These are phyloP conservation scores for Sipha flava DNA, from an alignment of 1,140 invertebrate genomes.

Conservation along the genomic window DNA sequence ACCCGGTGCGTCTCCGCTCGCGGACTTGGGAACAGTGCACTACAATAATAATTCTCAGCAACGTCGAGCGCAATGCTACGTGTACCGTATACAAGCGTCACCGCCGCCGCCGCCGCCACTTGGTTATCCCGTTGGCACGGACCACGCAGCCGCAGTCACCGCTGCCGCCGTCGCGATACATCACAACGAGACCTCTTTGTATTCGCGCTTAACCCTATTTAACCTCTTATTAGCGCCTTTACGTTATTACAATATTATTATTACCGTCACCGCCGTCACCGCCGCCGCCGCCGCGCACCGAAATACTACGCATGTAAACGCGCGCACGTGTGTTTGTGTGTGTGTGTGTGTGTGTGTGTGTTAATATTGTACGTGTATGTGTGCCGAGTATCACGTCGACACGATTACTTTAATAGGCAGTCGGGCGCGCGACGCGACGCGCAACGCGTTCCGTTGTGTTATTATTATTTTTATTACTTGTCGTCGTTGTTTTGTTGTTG, in stretches of 20 bases:
- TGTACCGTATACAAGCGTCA: not conserved
- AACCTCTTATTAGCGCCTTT: constrained; percentile 22
- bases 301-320: not conserved
- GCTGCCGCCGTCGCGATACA: not conserved
- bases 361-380: too few relatives aligned
- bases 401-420: not conserved
- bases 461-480: not conserved
- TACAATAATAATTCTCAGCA: too few relatives aligned
- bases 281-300: not conserved
- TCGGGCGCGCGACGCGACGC: not conserved
- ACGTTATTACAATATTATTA: not conserved
- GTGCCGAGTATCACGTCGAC: too few relatives aligned
- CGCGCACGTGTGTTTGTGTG: too few relatives aligned
- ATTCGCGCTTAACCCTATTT: constrained; percentile 22
- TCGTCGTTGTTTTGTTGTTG: not conserved
- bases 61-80: too few relatives aligned
- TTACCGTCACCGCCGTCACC: not conserved
- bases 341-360: too few relatives aligned
- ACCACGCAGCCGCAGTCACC: too few relatives aligned
- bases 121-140: constrained; percentile 10
- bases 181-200: constrained; percentile 23
- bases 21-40: too few relatives aligned
- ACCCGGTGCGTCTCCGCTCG: too few relatives aligned
- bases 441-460: not conserved
- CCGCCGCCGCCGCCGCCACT: not conserved